Percentiles rank a stretch among this genome's conserved stretches.
phyloP scores from a whole-genome alignment of 2,888 invertebrate species.

The Sarcophaga carnaria region DNA sequence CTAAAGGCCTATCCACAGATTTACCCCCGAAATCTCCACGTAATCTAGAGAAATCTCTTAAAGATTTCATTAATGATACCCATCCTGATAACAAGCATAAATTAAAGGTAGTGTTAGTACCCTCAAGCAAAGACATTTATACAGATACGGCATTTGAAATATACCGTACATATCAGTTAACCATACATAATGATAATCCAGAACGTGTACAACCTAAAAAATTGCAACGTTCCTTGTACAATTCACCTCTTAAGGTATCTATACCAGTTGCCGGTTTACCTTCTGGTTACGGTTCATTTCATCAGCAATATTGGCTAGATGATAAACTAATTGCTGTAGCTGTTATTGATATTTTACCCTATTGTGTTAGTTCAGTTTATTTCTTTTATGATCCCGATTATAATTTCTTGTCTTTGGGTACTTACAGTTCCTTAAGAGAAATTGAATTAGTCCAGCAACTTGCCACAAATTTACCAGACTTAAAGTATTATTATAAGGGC shows the following conservation, averaged over 20 bases:
- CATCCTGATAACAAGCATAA: conserved; percentile 86
- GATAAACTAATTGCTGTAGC: conserved; percentile 96
- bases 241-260: conserved; percentile 90
- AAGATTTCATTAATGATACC: conserved; percentile 88
- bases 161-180: conserved; percentile 94
- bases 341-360: conserved; percentile 96
- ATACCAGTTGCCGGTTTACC: conserved; percentile 82
- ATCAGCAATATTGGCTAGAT: conserved; percentile 98
- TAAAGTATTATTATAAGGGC: conserved; percentile 98
- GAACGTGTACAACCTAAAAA: conserved; percentile 88
- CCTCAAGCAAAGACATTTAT: conserved; percentile 83
- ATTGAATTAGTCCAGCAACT: conserved; percentile 90
- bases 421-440: conserved; percentile 96
- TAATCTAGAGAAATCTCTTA: conserved; percentile 86
- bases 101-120: conserved; percentile 89
- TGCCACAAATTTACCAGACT: conserved; percentile 83
- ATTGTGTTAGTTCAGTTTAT: conserved; percentile 97
- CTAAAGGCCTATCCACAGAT: conserved; percentile 83
- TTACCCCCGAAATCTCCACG: conserved; percentile 81
- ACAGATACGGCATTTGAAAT: conserved; percentile 85
- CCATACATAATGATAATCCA: conserved; percentile 91
- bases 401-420: conserved; percentile 93
- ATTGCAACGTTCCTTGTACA: conserved; percentile 92
- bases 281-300: conserved; percentile 94
- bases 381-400: conserved; percentile 99